Evolutionary conservation across 2,888 invertebrate species (phyloP).

Genomic region (Drosophila yooni): DNA sequence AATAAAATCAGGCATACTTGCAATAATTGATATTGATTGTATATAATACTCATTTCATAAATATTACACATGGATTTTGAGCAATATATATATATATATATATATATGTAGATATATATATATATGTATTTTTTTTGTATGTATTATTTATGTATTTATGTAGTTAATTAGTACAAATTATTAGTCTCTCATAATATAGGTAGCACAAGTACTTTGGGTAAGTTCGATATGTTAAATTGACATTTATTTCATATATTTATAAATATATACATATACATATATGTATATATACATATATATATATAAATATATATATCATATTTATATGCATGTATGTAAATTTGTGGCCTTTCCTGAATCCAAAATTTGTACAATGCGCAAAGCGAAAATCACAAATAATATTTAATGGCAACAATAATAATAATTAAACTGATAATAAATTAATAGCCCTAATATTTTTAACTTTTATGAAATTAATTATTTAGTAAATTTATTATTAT

Average conservation of each 20-base stretch:
- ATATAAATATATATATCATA: conserved; percentile 7
- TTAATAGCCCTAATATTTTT: background rate
- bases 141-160: background rate
- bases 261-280: conserved; percentile 8
- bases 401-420: background rate
- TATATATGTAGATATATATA: background rate
- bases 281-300: conserved; percentile 4
- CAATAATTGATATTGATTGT: conserved; percentile 13
- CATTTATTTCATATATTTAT: conserved; percentile 40
- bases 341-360: background rate
- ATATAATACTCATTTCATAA: conserved; percentile 19
- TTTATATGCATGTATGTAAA: background rate
- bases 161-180: conserved; percentile 30
- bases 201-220: conserved; percentile 45
- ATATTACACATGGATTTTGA: conserved; percentile 12
- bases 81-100: background rate
- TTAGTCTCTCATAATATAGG: conserved; percentile 41
- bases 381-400: background rate
- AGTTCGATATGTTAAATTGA: conserved; percentile 70
- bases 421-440: background rate
- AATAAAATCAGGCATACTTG: conserved; percentile 25
- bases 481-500: background rate
- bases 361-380: background rate
- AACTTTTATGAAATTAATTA: background rate
- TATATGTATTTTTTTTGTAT: background rate